phyloP scores from a whole-genome alignment of 2,888 invertebrate genomes.

The Drosophila rellima region DNA sequence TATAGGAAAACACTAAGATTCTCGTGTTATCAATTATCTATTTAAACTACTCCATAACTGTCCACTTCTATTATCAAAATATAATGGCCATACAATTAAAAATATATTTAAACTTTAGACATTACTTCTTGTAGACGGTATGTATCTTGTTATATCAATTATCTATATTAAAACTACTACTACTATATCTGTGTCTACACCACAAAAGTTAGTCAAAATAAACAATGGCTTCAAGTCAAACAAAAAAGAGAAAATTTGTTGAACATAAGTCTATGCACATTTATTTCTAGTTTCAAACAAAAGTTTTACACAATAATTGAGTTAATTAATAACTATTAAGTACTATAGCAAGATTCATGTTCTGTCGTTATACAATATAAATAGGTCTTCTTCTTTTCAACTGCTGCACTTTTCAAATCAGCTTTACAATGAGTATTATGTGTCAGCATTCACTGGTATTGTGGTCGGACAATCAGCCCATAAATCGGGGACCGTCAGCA shows the following conservation, averaged over 20 bases:
- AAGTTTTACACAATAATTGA: conserved; percentile 32
- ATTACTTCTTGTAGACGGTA: neutral
- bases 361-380: conserved; percentile 49
- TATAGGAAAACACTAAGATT: too few relatives aligned
- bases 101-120: neutral
- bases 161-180: neutral
- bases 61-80: too few relatives aligned
- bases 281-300: conserved; percentile 41
- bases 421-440: conserved; percentile 81
- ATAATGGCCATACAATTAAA: too few relatives aligned
- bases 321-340: conserved; percentile 35
- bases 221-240: conserved; percentile 61
- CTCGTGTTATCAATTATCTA: too few relatives aligned
- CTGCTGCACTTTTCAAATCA: conserved; percentile 59
- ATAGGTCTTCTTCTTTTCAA: conserved; percentile 41
- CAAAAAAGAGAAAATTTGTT: conserved; percentile 14
- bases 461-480: conserved; percentile 47
- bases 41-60: too few relatives aligned
- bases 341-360: conserved; percentile 54
- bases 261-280: conserved; percentile 18
- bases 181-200: conserved; percentile 7
- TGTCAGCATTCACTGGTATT: conserved; percentile 83
- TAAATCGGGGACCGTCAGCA: conserved; percentile 24
- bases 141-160: neutral
- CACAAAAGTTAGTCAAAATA: conserved; percentile 67